Conservation (phyloP, 2,888 invertebrate species). For the Cephus sareptanus region DNA sequence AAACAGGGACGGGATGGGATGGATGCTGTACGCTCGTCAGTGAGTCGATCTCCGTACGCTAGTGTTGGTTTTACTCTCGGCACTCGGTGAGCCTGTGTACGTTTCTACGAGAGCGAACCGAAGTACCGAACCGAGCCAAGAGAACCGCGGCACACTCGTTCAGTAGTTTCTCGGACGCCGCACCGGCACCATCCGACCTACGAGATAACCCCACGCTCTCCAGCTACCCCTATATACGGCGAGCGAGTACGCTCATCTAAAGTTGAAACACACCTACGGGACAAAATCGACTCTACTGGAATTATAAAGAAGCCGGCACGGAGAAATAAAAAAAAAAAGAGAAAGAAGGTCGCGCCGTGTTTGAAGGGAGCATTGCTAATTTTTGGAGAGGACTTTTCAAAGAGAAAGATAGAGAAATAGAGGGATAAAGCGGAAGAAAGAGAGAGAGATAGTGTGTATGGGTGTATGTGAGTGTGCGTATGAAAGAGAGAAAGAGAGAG, state of each 20-base stretch:
- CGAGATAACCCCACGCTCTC: conserved; percentile 46
- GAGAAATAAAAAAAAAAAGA: not conserved
- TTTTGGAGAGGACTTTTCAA: not conserved
- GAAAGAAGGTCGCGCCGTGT: not conserved
- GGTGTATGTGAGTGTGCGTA: conserved; percentile 2
- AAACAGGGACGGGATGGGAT: conserved; percentile 40
- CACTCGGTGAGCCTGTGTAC: conserved; percentile 36
- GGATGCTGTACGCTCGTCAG: conserved; percentile 47
- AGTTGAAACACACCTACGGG: not conserved
- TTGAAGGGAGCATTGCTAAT: not conserved
- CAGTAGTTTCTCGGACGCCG: conserved; percentile 65
- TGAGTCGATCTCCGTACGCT: conserved; percentile 42
- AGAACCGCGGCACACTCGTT: conserved; percentile 62
- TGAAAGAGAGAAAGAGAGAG: not conserved
- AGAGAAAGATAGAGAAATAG: conserved; percentile 8
- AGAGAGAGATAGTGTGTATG: conserved; percentile 10
- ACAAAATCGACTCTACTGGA: not conserved
- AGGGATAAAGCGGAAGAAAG: conserved; percentile 1
- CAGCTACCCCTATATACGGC: conserved; percentile 26
- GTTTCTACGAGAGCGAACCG: conserved; percentile 51
- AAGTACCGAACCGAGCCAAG: conserved; percentile 59
- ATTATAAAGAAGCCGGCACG: not conserved
- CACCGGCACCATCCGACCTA: conserved; percentile 62
- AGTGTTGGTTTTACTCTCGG: conserved; percentile 54
- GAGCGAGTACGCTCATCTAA: not conserved